Base-by-base conservation (phyloP, 2,888 invertebrate genomes). In the Embidobia sp. region DNA sequence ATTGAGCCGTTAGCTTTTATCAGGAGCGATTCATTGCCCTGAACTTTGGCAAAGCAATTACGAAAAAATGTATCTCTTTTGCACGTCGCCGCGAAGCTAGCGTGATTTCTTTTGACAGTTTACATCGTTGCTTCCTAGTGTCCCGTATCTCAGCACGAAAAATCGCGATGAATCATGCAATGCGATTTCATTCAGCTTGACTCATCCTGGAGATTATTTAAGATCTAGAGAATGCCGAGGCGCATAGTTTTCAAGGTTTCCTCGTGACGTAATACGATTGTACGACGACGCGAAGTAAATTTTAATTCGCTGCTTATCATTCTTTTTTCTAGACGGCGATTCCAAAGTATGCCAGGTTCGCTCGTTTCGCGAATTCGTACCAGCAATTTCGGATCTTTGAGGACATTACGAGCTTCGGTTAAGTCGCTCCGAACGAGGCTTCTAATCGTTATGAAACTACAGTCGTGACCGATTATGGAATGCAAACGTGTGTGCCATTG, bases 141-240 rank as follows among this genome's bases (percentile, higher is more conserved):
- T 48, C 31, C 48, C 31, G 29, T 48, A 48, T 31, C 27, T 27
- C 27, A 15, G 13, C 27, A 46, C 15, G 27, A 46, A 46, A 46
- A 46, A 27, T 46, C 11, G 44, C 26, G 7, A 44, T 44, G 44
- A 44, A 27, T 13, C 46, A 27, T 27, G 46, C 46, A 27, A 46
- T 46, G 15, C 6, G 15, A 10, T 46, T 46, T 27, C 46, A 29
- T 48, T 48, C 46, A 29, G 15, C 16, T 48, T 48, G 46, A 48
- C 29, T 48, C 29, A 48, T 48, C 27, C 46, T 48, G 15, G 10
- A 27, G 46, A 48, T 48, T 48, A 48, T 15, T 48, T 29, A 48
- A 48, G 27, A 48, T 48, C 29, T 13, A 8, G 18, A 40, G 18
- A 40, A 40, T 40, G 18, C 40, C n/a, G 8, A 4, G 16, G n/a